Conservation (phyloP, 2,113 vertebrate species). For the Xiphias gladius region DNA sequence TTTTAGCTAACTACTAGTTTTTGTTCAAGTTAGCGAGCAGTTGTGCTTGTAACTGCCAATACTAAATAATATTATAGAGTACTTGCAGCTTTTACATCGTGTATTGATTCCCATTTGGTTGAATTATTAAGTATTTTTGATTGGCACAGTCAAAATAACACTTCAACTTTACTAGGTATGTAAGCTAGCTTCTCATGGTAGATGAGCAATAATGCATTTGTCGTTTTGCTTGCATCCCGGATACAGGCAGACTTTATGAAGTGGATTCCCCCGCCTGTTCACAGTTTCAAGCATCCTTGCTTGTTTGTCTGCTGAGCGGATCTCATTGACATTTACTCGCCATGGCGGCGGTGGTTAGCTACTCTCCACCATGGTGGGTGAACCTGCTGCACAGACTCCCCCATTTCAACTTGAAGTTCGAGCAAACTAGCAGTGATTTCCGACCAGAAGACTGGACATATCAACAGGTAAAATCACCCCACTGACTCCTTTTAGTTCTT, state of each 20-base stretch:
- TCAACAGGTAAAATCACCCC: conserved; percentile 89
- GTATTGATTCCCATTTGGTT: background rate
- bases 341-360: conserved; percentile 93
- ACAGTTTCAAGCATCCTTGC: conserved; percentile 43
- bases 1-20: conserved; percentile 23
- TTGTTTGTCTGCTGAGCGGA: conserved; percentile 32
- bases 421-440: conserved; percentile 91
- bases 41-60: background rate
- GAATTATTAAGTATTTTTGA: background rate
- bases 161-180: background rate
- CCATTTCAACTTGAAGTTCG: conserved; percentile 91
- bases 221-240: background rate
- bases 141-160: background rate
- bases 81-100: background rate
- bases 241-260: conserved; percentile 42
- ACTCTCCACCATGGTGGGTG: conserved; percentile 96
- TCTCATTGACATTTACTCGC: conserved; percentile 35
- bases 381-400: conserved; percentile 94
- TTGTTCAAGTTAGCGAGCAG: background rate
- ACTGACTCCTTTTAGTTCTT: background rate
- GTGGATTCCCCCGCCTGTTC: conserved; percentile 35
- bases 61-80: no score
- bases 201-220: background rate
- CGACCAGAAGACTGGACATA: conserved; percentile 92
- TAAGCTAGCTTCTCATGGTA: background rate